Base-by-base conservation (phyloP, 2,797 vertebrate species). In the Phyllotis vaccarum region DNA sequence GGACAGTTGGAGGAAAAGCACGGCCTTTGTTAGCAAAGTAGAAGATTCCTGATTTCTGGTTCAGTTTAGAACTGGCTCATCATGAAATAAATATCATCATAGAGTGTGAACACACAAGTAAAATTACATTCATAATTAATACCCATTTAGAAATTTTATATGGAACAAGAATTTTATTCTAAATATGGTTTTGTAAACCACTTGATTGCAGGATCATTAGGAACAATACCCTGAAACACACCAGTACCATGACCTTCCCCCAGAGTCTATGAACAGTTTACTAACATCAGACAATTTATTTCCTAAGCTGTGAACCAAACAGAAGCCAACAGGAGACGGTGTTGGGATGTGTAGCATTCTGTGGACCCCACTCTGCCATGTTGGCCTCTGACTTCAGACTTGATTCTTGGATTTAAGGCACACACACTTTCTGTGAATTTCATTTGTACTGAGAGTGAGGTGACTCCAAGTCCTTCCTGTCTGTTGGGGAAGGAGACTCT, bases 221-320 rank as follows among this genome's bases (percentile, higher is more conserved):
- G 74, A 91, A 37, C 40, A 85, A 34, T 49, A 66, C 93, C 62
- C 52, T 3, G 49, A 91, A 75, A 86, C 49, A 21, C 60, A n/a
- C n/a, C n/a, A 78, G 31, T 43, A 49, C 24, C 29, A 17, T 5
- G 11, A 21, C 52, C 19, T 19, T 17, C 8, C 31, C 13, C 12
- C 64, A 64, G 66, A 90, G 86, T 43, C 62, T 5, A 34, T 9
- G 87, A 66, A 40, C 17, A 79, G 13, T 93, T 95, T 70, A 52
- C 78, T 79, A 95, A 87, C 82, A 78, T 49, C 58, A 94, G 91
- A 49, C 49, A 52, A 13, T 97, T 94, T 90, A 31, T 56, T 90
- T 94, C 72, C 75, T 72, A 62, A 93, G 37, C 76, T n/a, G n/a
- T 29, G 81, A 75, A n/a, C 87, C 85, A 52, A 78, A 81, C 66